A percentile compares a stretch with the other conserved stretches of the same genome.
Evolutionary conservation across 1,140 invertebrate species (phyloP).

Genomic region (Maniola jurtina): DNA sequence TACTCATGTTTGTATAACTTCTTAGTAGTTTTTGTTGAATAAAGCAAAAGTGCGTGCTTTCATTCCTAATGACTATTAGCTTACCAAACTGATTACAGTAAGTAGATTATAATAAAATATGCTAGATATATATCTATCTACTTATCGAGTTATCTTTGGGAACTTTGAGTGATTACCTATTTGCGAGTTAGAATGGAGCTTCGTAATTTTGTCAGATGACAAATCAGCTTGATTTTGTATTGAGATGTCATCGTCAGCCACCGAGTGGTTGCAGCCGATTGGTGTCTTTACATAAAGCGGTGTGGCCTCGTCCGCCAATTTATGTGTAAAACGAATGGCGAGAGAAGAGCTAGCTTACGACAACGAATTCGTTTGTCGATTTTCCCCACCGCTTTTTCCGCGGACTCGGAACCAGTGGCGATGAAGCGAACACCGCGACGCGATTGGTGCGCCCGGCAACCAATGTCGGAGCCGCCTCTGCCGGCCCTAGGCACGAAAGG

Average conservation of each 20-base stretch:
- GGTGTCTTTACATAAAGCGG: constrained; percentile 55
- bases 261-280: constrained; percentile 49
- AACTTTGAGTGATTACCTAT: too few relatives aligned
- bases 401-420: constrained; percentile 50
- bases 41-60: too few relatives aligned
- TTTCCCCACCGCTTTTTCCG: constrained; percentile 67
- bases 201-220: constrained; percentile 11
- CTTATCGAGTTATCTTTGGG: too few relatives aligned
- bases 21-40: too few relatives aligned
- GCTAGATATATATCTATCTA: too few relatives aligned
- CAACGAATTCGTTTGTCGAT: constrained; percentile 57
- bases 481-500: constrained; percentile 66
- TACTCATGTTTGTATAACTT: too few relatives aligned
- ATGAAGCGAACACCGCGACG: constrained; percentile 37
- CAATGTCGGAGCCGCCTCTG: constrained; percentile 48
- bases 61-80: too few relatives aligned
- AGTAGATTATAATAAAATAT: too few relatives aligned
- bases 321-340: constrained; percentile 58
- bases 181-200: not conserved
- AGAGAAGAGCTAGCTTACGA: constrained; percentile 47
- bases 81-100: too few relatives aligned
- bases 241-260: constrained; percentile 31
- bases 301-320: constrained; percentile 59
- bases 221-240: constrained; percentile 29
- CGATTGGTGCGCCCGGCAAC: constrained; percentile 51